Percentiles rank a stretch among this genome's conserved stretches.
phyloP scores from a whole-genome alignment of 2,888 invertebrate genomes.

The Drosophila meridionalis region DNA sequence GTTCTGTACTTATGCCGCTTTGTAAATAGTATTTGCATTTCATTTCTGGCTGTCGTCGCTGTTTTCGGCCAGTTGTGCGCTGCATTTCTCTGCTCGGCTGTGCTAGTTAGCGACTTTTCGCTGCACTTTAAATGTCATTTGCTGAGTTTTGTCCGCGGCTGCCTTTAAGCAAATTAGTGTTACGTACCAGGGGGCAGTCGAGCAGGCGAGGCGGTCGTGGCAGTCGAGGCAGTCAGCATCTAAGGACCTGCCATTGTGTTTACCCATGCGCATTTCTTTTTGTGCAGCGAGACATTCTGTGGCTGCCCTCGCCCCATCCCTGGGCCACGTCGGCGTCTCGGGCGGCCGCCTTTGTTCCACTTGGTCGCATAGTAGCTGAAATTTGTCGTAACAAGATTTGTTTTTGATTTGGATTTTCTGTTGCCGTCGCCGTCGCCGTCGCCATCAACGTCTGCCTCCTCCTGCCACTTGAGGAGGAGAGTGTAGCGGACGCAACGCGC shows the following conservation, averaged over 20 bases:
- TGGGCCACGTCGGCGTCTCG: slow-evolving; percentile 37
- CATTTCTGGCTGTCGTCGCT: slow-evolving; percentile 52
- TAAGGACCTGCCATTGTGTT: slow-evolving; percentile 65
- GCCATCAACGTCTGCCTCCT: not conserved
- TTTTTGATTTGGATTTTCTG: slow-evolving; percentile 64
- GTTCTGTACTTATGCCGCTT: slow-evolving; percentile 60
- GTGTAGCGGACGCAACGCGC: slow-evolving; percentile 50
- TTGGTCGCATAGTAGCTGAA: slow-evolving; percentile 70
- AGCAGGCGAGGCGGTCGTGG: slow-evolving; percentile 4
- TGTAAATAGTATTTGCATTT: slow-evolving; percentile 75
- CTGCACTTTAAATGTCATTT: slow-evolving; percentile 78
- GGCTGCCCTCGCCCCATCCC: not conserved
- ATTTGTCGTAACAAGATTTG: slow-evolving; percentile 76
- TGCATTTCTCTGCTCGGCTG: slow-evolving; percentile 16
- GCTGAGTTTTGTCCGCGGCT: slow-evolving; percentile 64
- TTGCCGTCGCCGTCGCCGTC: not conserved
- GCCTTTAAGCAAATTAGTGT: slow-evolving; percentile 76
- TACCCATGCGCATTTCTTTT: slow-evolving; percentile 69
- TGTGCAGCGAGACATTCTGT: slow-evolving; percentile 61
- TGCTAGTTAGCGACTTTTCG: slow-evolving; percentile 76
- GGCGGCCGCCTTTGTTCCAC: slow-evolving; percentile 67
- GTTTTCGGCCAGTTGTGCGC: slow-evolving; percentile 18
- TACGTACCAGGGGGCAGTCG: slow-evolving; percentile 39
- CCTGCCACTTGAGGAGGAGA: slow-evolving; percentile 44
- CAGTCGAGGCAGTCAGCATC: slow-evolving; percentile 19